Evolutionary conservation across 2,888 invertebrate genomes (phyloP).

Genomic region (Gari tellinella): DNA sequence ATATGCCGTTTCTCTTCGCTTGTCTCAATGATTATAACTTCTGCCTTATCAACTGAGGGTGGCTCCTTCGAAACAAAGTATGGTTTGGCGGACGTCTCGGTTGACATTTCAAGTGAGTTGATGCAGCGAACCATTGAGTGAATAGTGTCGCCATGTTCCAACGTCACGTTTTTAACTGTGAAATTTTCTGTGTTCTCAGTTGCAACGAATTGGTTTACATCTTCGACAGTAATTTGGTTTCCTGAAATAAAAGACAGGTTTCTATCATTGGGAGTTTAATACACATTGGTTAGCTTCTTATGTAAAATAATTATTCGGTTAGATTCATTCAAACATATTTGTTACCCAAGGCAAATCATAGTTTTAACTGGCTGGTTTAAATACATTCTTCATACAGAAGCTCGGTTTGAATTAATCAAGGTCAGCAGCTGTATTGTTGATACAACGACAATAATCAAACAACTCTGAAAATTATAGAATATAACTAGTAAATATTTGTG

Average conservation of each 20-base stretch:
- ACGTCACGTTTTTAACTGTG: background rate
- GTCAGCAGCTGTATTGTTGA: no score
- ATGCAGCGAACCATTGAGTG: slow-evolving; percentile 33
- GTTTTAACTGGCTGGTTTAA: no score
- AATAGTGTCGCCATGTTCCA: slow-evolving; percentile 17
- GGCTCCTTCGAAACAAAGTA: slow-evolving; percentile 5
- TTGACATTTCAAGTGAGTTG: slow-evolving; percentile 26
- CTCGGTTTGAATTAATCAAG: no score
- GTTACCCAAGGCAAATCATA: no score
- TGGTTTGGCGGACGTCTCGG: background rate
- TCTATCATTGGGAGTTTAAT: background rate
- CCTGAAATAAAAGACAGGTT: no score
- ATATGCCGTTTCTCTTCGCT: background rate
- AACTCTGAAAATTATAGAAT: no score
- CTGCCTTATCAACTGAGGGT: slow-evolving; percentile 5
- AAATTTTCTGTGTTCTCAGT: background rate
- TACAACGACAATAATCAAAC: no score
- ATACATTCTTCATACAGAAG: no score
- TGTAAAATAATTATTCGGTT: no score
- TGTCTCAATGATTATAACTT: background rate
- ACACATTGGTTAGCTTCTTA: background rate
- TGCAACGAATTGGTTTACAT: background rate
- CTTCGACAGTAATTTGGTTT: background rate
- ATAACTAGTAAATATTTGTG: no score
- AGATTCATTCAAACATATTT: no score